Percentiles rank a stretch among this genome's conserved stretches.
phyloP scores from a whole-genome alignment of 1,140 invertebrate species.

The Meloidogyne exigua region DNA sequence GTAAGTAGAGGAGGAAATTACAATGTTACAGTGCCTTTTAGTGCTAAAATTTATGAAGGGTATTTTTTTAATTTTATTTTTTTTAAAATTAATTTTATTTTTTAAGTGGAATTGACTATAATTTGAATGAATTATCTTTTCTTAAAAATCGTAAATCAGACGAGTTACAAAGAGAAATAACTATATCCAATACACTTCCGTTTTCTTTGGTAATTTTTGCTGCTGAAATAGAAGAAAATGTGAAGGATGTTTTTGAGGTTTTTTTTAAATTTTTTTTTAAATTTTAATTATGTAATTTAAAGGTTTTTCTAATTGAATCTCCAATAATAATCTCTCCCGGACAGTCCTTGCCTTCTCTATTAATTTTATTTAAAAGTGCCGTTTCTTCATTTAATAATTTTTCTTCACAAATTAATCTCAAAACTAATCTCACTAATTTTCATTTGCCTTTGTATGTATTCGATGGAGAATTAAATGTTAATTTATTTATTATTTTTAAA shows the following conservation, averaged over 20 bases:
- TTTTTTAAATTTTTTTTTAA: conserved; percentile 16
- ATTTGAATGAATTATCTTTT: conserved; percentile 44
- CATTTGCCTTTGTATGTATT: conserved; percentile 75
- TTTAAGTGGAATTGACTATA: conserved; percentile 45
- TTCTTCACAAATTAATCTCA: conserved; percentile 71
- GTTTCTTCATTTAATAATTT: conserved; percentile 69
- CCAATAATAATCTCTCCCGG: conserved; percentile 67
- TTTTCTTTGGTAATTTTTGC: conserved; percentile 48
- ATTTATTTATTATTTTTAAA: conserved; percentile 10
- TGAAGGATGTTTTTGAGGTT: conserved; percentile 36
- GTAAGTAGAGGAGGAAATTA: conserved; percentile 54
- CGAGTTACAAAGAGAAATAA: conserved; percentile 26
- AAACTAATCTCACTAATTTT: conserved; percentile 75
- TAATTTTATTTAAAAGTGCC: conserved; percentile 66
- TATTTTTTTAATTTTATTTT: conserved; percentile 14
- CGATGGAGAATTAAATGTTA: conserved; percentile 71
- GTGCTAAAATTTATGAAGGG: conserved; percentile 39
- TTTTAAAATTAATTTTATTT: neutral
- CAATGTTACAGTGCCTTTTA: conserved; percentile 49
- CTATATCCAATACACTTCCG: conserved; percentile 43
- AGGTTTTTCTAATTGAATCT: conserved; percentile 20
- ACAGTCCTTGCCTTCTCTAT: conserved; percentile 68
- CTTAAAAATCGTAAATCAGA: conserved; percentile 37
- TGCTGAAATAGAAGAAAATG: conserved; percentile 36
- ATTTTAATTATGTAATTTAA: neutral